Percentiles rank a stretch among this genome's conserved stretches.
Evolutionary conservation across 2,113 vertebrate species (phyloP).

Genomic region (Mobula hypostoma): DNA sequence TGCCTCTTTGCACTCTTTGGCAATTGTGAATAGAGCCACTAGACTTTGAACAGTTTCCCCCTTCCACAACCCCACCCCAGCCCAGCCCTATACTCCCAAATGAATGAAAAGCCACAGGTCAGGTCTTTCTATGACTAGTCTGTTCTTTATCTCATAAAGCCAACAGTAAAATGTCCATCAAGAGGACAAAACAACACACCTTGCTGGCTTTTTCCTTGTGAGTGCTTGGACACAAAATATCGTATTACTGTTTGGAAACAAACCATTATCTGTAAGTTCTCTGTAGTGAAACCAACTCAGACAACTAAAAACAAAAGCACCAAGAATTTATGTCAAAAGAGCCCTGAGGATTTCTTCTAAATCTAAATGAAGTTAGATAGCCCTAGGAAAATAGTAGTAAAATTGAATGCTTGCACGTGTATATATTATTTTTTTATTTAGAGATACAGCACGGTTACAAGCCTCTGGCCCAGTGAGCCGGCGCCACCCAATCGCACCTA

Average conservation of each 20-base stretch:
- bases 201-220: background rate
- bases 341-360: background rate
- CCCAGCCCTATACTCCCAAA: too few relatives aligned
- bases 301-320: background rate
- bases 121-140: background rate
- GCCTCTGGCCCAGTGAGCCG: too few relatives aligned
- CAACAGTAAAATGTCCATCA: background rate
- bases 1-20: background rate
- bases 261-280: background rate
- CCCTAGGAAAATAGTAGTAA: background rate
- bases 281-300: too few relatives aligned
- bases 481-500: too few relatives aligned
- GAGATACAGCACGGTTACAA: too few relatives aligned
- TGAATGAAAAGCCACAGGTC: slow-evolving; percentile 32
- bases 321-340: background rate
- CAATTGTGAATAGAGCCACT: slow-evolving; percentile 2
- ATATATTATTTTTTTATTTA: too few relatives aligned
- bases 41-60: background rate
- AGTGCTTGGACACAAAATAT: background rate
- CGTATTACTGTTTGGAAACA: background rate
- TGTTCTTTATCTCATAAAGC: slow-evolving; percentile 19
- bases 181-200: slow-evolving; percentile 4
- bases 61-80: background rate
- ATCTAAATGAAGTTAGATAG: background rate
- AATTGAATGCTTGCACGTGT: background rate